These are phyloP conservation scores for Drosophila asahinai DNA, from an alignment of 1,140 invertebrate genomes.

Conservation along the genomic window DNA sequence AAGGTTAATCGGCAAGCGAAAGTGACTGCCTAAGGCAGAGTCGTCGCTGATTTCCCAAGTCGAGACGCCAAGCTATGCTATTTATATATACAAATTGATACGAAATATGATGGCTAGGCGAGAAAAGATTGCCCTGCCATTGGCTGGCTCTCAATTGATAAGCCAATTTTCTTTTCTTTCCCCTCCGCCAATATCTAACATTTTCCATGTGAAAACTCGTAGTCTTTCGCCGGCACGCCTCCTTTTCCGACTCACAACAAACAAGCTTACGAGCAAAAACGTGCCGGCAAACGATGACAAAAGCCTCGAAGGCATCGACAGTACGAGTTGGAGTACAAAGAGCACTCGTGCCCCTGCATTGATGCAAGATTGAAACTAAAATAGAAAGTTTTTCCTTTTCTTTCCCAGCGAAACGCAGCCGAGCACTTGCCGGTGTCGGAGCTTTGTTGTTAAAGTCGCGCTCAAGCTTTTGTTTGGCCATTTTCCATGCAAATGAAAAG, in stretches of 20 bases:
- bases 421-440: slow-evolving; percentile 27
- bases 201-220: slow-evolving; percentile 74
- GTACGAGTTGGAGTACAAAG: slow-evolving; percentile 15
- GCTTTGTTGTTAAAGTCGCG: slow-evolving; percentile 28
- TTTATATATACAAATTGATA: slow-evolving; percentile 43
- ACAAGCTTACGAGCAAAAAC: slow-evolving; percentile 30
- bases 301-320: slow-evolving; percentile 33
- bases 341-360: slow-evolving; percentile 30
- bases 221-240: slow-evolving; percentile 5
- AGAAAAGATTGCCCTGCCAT: slow-evolving; percentile 50
- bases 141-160: slow-evolving; percentile 68
- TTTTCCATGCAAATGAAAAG: slow-evolving; percentile 73
- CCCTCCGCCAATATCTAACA: slow-evolving; percentile 43
- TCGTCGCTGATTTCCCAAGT: slow-evolving; percentile 63
- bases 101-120: slow-evolving; percentile 2
- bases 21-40: slow-evolving; percentile 45
- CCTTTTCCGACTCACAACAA: slow-evolving; percentile 10
- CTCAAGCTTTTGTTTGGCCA: slow-evolving; percentile 70
- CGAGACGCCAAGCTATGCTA: slow-evolving; percentile 5
- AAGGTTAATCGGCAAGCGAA: slow-evolving; percentile 76
- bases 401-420: slow-evolving; percentile 48
- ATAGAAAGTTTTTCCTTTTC: slow-evolving; percentile 74
- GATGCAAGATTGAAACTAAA: slow-evolving; percentile 41
- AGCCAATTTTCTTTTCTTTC: slow-evolving; percentile 52
- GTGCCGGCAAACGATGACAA: slow-evolving; percentile 54